These are phyloP conservation scores for Iphiclides podalirius DNA, from an alignment of 2,888 invertebrate genomes.

Conservation along the genomic window DNA sequence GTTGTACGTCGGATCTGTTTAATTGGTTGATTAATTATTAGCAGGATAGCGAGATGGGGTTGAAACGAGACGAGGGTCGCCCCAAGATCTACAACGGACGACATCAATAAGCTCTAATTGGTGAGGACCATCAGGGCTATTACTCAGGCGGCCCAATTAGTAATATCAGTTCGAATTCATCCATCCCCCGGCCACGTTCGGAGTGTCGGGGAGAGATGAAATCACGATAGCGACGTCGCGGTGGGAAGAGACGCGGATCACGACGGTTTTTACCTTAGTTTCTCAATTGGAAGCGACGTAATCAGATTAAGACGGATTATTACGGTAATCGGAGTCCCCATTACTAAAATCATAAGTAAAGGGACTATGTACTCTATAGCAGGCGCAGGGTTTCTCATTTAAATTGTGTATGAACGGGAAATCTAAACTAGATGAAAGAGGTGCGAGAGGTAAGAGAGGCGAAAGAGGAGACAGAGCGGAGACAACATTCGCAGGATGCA, in stretches of 20 bases:
- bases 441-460: too few relatives aligned
- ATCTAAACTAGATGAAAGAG: too few relatives aligned
- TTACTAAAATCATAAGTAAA: too few relatives aligned
- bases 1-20: too few relatives aligned
- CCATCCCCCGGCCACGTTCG: too few relatives aligned
- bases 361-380: too few relatives aligned
- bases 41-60: constrained; percentile 64
- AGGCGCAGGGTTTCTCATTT: too few relatives aligned
- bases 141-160: constrained; percentile 63
- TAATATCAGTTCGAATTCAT: constrained; percentile 56
- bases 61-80: constrained; percentile 72
- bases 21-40: constrained; percentile 79
- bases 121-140: constrained; percentile 67
- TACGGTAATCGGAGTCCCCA: not conserved
- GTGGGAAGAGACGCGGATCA: not conserved
- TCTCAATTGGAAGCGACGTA: constrained; percentile 1
- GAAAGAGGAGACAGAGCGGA: too few relatives aligned
- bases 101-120: constrained; percentile 77
- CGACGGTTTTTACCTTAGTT: not conserved
- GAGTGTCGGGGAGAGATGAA: constrained; percentile 24
- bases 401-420: too few relatives aligned
- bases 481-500: too few relatives aligned
- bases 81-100: constrained; percentile 57
- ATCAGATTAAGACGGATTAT: not conserved
- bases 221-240: constrained; percentile 10